Conservation (phyloP, 1,140 invertebrate genomes). For the Drosophila repleta region DNA sequence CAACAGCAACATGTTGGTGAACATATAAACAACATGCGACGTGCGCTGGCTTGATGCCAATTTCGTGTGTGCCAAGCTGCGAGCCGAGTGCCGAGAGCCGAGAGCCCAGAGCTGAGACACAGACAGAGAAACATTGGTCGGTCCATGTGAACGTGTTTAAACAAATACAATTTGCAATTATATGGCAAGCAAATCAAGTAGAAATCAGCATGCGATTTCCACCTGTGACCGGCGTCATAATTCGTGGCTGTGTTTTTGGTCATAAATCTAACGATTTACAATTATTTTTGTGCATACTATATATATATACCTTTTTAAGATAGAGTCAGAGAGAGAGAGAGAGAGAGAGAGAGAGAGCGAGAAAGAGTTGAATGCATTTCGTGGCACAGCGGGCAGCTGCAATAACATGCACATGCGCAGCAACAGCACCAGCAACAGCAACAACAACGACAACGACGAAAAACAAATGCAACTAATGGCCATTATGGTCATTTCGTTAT, state of each 20-base stretch:
- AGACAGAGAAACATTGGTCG: slow-evolving; percentile 1
- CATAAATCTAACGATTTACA: slow-evolving; percentile 81
- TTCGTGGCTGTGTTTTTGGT: slow-evolving; percentile 77
- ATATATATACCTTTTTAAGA: slow-evolving; percentile 13
- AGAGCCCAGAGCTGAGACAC: background rate
- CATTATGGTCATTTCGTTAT: slow-evolving; percentile 80
- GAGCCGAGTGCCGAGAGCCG: background rate
- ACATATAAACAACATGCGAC: slow-evolving; percentile 71
- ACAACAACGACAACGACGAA: slow-evolving; percentile 22
- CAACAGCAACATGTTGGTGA: slow-evolving; percentile 23
- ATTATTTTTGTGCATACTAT: slow-evolving; percentile 60
- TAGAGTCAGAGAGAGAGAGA: background rate
- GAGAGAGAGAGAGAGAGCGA: slow-evolving; percentile 31
- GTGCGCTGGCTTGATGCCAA: slow-evolving; percentile 56
- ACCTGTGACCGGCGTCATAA: slow-evolving; percentile 80
- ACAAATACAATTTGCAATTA: slow-evolving; percentile 82
- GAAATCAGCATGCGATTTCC: slow-evolving; percentile 81
- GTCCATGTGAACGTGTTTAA: slow-evolving; percentile 70
- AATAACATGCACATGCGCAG: slow-evolving; percentile 55
- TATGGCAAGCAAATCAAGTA: slow-evolving; percentile 80
- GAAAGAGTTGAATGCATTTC: slow-evolving; percentile 64
- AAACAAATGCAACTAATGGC: slow-evolving; percentile 71
- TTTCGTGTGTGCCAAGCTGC: slow-evolving; percentile 48
- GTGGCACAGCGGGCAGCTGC: slow-evolving; percentile 72
- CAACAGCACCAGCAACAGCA: slow-evolving; percentile 37